These are phyloP conservation scores for Agrochola circellaris DNA, from an alignment of 2,888 invertebrate species.

Conservation along the genomic window DNA sequence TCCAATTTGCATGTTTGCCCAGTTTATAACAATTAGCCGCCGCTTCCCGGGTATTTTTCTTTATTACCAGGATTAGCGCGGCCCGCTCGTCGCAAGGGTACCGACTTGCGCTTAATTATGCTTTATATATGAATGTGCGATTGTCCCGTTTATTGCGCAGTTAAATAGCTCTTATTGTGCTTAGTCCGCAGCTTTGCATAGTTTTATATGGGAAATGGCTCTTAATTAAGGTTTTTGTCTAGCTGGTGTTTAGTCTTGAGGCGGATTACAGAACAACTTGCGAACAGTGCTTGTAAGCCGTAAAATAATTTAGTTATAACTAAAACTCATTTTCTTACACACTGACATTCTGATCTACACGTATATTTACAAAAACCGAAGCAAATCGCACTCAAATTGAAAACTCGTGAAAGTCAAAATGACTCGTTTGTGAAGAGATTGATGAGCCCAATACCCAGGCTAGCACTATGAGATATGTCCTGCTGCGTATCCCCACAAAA, in stretches of 20 bases:
- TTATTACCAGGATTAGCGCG: slow-evolving; percentile 86
- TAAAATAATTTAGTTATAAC: not conserved
- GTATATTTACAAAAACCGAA: not conserved
- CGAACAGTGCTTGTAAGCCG: not conserved
- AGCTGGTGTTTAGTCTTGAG: slow-evolving; percentile 16
- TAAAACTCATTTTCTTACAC: not conserved
- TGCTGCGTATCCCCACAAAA: not conserved
- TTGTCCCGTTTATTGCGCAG: slow-evolving; percentile 70
- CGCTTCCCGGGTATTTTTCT: slow-evolving; percentile 87
- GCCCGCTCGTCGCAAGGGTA: slow-evolving; percentile 63
- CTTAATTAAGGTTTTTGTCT: slow-evolving; percentile 24
- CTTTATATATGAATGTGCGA: slow-evolving; percentile 80
- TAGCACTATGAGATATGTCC: not conserved
- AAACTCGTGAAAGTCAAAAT: not conserved
- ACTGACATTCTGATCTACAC: not conserved
- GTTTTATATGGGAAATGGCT: slow-evolving; percentile 44
- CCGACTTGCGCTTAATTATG: slow-evolving; percentile 80
- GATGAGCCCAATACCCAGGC: not conserved
- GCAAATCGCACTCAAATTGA: not conserved
- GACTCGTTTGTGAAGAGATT: not conserved
- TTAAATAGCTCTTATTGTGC: slow-evolving; percentile 64
- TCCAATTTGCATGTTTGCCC: slow-evolving; percentile 88
- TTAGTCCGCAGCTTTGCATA: slow-evolving; percentile 51
- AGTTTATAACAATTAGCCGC: slow-evolving; percentile 88
- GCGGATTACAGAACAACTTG: not conserved